phyloP scores from a whole-genome alignment of 2,113 vertebrate genomes.

The Sinocyclocheilus rhinocerous region DNA sequence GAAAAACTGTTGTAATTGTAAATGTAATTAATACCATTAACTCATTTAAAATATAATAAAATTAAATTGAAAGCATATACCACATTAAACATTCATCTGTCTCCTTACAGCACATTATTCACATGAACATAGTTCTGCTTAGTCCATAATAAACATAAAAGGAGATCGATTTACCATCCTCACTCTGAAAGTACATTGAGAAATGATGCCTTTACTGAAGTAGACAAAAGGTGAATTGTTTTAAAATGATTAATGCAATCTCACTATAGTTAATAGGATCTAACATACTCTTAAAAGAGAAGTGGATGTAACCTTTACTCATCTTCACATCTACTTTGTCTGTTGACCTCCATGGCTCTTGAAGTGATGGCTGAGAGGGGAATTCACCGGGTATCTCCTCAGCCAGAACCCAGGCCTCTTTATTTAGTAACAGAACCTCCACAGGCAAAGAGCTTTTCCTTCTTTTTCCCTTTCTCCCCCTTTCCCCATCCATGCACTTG shows the following conservation, averaged over 20 bases:
- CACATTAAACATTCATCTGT: background rate
- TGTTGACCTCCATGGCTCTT: slow-evolving; percentile 18
- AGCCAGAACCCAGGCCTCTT: background rate
- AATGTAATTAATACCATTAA: background rate
- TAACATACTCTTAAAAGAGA: slow-evolving; percentile 11
- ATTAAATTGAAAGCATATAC: background rate
- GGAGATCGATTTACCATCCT: slow-evolving; percentile 4
- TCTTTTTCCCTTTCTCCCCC: background rate
- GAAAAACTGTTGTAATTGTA: background rate
- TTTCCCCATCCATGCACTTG: background rate
- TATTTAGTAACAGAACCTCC: slow-evolving; percentile 19
- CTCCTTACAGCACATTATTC: background rate
- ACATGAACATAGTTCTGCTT: background rate
- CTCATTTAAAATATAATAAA: background rate
- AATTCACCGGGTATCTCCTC: slow-evolving; percentile 12
- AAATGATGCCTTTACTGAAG: background rate
- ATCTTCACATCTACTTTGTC: slow-evolving; percentile 10
- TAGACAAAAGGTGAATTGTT: slow-evolving; percentile 5
- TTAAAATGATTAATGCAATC: slow-evolving; percentile 28
- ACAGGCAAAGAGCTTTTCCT: slow-evolving; percentile 20
- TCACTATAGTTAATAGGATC: slow-evolving; percentile 19
- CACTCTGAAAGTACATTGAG: background rate
- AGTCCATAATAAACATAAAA: slow-evolving; percentile 13
- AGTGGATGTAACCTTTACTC: slow-evolving; percentile 9
- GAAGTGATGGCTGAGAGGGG: background rate